phyloP scores from a whole-genome alignment of 1,140 invertebrate species.

The Hypothenemus hampei region DNA sequence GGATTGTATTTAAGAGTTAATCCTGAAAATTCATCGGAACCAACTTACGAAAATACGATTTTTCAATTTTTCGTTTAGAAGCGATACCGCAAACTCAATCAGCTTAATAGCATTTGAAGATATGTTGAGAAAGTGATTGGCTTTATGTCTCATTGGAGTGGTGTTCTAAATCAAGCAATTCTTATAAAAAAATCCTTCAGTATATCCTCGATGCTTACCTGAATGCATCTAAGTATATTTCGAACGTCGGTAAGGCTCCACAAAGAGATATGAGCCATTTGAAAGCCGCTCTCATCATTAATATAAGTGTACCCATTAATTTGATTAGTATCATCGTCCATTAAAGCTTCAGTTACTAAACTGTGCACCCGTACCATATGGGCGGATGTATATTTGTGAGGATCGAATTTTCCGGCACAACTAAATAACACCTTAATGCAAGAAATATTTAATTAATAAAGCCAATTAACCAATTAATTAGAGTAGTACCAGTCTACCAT shows the following conservation, averaged over 20 bases:
- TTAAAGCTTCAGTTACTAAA: constrained; percentile 67
- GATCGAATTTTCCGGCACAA: constrained; percentile 67
- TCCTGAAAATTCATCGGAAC: background rate
- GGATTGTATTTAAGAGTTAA: background rate
- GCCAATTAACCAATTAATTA: too few species aligned
- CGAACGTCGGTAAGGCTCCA: constrained; percentile 76
- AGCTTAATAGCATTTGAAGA: constrained; percentile 69
- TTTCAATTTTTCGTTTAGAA: constrained; percentile 77
- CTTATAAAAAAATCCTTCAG: too few species aligned
- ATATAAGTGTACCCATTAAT: constrained; percentile 73
- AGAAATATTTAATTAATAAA: too few species aligned
- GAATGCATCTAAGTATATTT: constrained; percentile 72
- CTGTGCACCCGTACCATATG: constrained; percentile 74
- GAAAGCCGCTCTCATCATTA: constrained; percentile 77
- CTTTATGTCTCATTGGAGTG: constrained; percentile 81
- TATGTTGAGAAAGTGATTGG: constrained; percentile 79
- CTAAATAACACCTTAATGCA: constrained; percentile 65
- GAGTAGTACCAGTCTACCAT: constrained; percentile 57
- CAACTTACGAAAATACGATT: constrained; percentile 64
- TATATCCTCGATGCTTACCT: constrained; percentile 49
- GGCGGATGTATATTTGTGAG: constrained; percentile 65
- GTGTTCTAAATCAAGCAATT: constrained; percentile 78
- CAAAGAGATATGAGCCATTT: constrained; percentile 73
- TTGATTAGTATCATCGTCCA: constrained; percentile 78
- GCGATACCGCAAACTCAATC: constrained; percentile 70